These are phyloP conservation scores for Cantharis lateralis DNA, from an alignment of 2,888 invertebrate species.

Conservation along the genomic window DNA sequence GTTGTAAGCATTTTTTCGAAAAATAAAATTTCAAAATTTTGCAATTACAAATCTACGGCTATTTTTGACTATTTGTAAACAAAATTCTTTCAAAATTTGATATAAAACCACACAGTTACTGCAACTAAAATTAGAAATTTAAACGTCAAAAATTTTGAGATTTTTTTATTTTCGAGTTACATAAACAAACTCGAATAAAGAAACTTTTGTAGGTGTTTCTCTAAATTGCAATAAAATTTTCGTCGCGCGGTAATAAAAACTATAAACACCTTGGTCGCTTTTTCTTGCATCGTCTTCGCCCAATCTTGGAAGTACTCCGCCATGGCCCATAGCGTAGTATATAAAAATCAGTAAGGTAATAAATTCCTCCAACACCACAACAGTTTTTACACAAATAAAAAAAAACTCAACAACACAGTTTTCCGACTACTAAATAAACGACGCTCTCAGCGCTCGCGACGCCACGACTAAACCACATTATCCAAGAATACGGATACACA, in stretches of 20 bases:
- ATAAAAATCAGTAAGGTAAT: not conserved
- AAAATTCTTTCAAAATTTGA: constrained; percentile 2
- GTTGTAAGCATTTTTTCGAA: not conserved
- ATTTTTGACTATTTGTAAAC: not conserved
- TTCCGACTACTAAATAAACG: constrained; percentile 10
- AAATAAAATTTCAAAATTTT: not conserved
- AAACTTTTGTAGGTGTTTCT: not conserved
- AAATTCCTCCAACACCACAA: not conserved
- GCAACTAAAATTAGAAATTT: not conserved
- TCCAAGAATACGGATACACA: constrained; percentile 52
- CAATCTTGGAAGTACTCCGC: constrained; percentile 57
- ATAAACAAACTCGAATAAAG: not conserved
- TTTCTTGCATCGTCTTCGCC: constrained; percentile 40
- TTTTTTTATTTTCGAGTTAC: not conserved
- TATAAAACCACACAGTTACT: not conserved
- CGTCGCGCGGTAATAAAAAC: not conserved
- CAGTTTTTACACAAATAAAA: constrained; percentile 1
- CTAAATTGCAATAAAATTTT: not conserved
- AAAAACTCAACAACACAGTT: constrained; percentile 5
- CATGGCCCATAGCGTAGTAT: constrained; percentile 50
- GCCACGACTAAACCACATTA: constrained; percentile 44
- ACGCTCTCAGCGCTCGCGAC: constrained; percentile 39
- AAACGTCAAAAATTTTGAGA: not conserved
- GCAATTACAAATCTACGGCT: not conserved
- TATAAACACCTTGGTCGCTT: constrained; percentile 15